Base-by-base conservation (phyloP, 2,888 invertebrate species). In the Heliconius ethilla region DNA sequence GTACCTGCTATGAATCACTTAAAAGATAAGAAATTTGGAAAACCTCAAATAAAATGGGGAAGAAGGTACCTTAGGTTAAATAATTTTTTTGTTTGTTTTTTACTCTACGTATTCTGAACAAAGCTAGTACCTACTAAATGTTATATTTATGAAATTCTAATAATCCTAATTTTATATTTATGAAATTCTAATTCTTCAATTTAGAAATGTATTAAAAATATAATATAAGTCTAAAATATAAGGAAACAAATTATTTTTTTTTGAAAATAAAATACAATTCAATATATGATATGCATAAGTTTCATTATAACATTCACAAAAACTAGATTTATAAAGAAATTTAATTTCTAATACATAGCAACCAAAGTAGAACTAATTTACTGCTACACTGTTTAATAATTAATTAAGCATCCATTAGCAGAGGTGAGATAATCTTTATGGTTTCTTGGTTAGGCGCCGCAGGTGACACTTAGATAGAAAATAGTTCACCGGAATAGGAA, bases 371-470 rank as follows among this genome's bases (percentile, higher is more conserved):
- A 62, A 59, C 40, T 73, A 25, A 22, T 27, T 67, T 37, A 18
- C 70, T 70, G 55, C 87, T 55, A 62, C 25, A 18, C 59, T 27
- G 37, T 87, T 88, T 87, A 90, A 91, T 91, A 90, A 91, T 89
- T 92, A 91, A 92, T 91, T 91, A 89, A 86, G 74, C 82, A 83
- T 83, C 90, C 91, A 92, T 92, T 92, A 92, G 87, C 82, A 80
- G 75, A 83, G 83, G 87, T 83, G 87, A 86, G 90, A 90, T 92
- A 90, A 92, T 90, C 92, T 91, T 91, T 89, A 92, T 87, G 89
- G 88, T 87, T 89, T 87, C 89, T 78, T 66, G 45, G 70, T 73
- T 70, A 65, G 87, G 86, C 84, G 86, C 84, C 86, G 83, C 83
- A 82, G 90, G 89, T 90, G 91, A 91, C 91, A 90, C 83, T 77